A percentile compares a stretch with the other conserved stretches of the same genome.
These are phyloP conservation scores for Scophthalmus maximus DNA, from an alignment of 2,113 vertebrate genomes.

Conservation along the genomic window DNA sequence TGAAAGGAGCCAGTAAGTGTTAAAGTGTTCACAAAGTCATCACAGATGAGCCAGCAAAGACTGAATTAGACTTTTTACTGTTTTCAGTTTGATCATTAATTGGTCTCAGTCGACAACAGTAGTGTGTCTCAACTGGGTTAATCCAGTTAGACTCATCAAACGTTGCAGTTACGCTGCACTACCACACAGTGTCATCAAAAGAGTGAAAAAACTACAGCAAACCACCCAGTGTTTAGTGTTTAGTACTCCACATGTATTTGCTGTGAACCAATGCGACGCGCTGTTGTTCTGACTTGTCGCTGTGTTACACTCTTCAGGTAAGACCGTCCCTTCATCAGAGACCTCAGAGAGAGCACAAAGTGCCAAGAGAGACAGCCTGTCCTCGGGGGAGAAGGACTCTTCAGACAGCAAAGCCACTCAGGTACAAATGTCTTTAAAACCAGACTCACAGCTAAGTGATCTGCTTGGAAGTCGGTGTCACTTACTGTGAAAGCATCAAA, in stretches of 20 bases:
- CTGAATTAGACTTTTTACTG: neutral
- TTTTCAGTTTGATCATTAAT: too few relatives aligned
- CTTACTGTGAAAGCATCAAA: too few relatives aligned
- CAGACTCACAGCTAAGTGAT: neutral
- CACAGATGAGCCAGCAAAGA: neutral
- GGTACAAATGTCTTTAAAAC: constrained; percentile 83
- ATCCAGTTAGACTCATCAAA: neutral
- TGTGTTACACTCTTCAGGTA: constrained; percentile 55
- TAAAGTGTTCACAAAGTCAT: too few relatives aligned
- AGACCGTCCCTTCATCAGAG: constrained; percentile 81
- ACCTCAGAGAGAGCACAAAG: constrained; percentile 85
- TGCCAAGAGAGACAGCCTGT: constrained; percentile 89
- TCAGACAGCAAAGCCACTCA: constrained; percentile 92
- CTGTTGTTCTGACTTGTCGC: neutral
- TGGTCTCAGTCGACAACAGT: neutral
- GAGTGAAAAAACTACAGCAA: neutral
- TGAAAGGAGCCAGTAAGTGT: too few relatives aligned
- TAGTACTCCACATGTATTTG: neutral
- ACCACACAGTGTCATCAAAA: constrained; percentile 36
- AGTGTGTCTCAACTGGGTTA: neutral
- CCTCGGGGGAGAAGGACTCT: constrained; percentile 86
- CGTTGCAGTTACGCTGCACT: constrained; percentile 19
- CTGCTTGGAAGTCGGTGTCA: too few relatives aligned
- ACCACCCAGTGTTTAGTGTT: neutral
- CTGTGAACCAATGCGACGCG: neutral